These are phyloP conservation scores for Cephus spinipes DNA, from an alignment of 2,888 invertebrate genomes.

Conservation along the genomic window DNA sequence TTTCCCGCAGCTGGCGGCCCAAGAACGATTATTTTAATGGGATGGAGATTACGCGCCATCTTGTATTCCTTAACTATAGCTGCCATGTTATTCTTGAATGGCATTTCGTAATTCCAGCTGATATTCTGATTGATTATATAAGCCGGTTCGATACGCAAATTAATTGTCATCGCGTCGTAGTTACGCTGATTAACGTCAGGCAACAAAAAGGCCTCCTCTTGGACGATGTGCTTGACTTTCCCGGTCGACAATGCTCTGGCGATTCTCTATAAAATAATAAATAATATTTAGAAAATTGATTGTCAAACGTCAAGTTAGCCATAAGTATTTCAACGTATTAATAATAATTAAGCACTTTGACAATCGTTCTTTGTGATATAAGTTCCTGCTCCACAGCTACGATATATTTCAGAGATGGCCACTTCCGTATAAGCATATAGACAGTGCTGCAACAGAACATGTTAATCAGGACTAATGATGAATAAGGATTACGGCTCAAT, in stretches of 20 bases:
- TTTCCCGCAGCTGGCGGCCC: slow-evolving; percentile 78
- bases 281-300: neutral
- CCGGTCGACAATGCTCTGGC: slow-evolving; percentile 70
- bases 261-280: slow-evolving; percentile 56
- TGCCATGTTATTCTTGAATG: slow-evolving; percentile 68
- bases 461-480: neutral
- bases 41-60: slow-evolving; percentile 69
- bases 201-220: slow-evolving; percentile 72
- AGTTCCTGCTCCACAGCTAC: slow-evolving; percentile 74
- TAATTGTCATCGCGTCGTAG: slow-evolving; percentile 71
- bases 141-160: slow-evolving; percentile 73
- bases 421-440: slow-evolving; percentile 67
- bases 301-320: neutral
- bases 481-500: no score
- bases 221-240: slow-evolving; percentile 69
- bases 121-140: slow-evolving; percentile 68
- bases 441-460: slow-evolving; percentile 65
- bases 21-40: slow-evolving; percentile 73
- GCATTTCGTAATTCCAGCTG: slow-evolving; percentile 70
- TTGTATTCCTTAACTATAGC: slow-evolving; percentile 63
- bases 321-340: neutral
- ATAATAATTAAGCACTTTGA: slow-evolving; percentile 63
- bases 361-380: slow-evolving; percentile 70
- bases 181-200: slow-evolving; percentile 70
- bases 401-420: slow-evolving; percentile 73